Conservation (phyloP, 2,113 vertebrate genomes). For the Cephalopholis sonnerati region DNA sequence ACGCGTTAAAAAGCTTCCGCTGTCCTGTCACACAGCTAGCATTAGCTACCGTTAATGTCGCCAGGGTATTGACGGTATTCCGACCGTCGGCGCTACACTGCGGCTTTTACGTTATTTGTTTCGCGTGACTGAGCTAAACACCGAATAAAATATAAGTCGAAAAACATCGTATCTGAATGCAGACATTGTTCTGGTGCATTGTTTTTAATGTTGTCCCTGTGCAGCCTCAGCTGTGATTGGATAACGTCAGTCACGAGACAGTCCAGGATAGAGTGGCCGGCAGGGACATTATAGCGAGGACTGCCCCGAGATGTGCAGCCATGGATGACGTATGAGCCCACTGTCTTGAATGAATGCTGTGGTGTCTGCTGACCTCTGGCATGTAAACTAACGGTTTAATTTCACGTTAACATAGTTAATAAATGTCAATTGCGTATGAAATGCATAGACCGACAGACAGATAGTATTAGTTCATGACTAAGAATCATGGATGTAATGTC, state of each 20-base stretch:
- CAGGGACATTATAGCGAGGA: background rate
- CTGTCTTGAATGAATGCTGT: too few relatives aligned
- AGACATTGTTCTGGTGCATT: constrained; percentile 6
- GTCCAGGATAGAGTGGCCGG: background rate
- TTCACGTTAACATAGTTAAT: too few relatives aligned
- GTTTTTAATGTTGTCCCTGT: constrained; percentile 23
- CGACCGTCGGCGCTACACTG: background rate
- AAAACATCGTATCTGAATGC: background rate
- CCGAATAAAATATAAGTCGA: background rate
- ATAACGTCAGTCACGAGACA: constrained; percentile 48
- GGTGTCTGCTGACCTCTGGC: too few relatives aligned
- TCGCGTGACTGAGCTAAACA: background rate
- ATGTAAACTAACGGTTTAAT: too few relatives aligned
- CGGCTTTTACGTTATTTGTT: constrained; percentile 24
- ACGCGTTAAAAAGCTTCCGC: background rate
- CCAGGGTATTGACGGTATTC: background rate
- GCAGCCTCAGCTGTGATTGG: constrained; percentile 62
- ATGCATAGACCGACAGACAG: too few relatives aligned
- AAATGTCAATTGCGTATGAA: too few relatives aligned
- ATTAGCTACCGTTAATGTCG: background rate
- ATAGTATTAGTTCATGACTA: too few relatives aligned
- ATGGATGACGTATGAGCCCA: too few relatives aligned
- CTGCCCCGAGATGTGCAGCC: background rate
- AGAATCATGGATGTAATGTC: too few relatives aligned
- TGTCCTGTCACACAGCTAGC: background rate